These are phyloP conservation scores for Archilochus colubris DNA, from an alignment of 2,113 vertebrate genomes.

Conservation along the genomic window DNA sequence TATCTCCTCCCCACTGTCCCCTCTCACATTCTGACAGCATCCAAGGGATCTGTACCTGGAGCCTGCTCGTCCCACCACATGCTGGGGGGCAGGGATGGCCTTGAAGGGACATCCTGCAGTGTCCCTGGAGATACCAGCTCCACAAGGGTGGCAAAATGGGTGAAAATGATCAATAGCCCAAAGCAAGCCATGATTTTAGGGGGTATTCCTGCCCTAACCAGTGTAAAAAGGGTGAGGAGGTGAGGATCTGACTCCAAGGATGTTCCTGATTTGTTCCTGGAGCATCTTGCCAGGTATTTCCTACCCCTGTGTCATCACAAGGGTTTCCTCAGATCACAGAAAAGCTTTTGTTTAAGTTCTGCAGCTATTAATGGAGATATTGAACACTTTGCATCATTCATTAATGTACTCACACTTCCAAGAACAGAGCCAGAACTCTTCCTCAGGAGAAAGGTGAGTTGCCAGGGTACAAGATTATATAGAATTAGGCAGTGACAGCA, in stretches of 20 bases:
- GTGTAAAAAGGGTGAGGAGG: rapidly evolving
- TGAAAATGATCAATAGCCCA: neutral
- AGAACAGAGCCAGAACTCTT: neutral
- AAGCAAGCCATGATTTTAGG: neutral
- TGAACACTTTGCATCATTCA: neutral
- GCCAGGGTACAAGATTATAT: slow-evolving; percentile 8
- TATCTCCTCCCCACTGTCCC: no score
- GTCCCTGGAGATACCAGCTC: neutral
- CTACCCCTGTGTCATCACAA: neutral
- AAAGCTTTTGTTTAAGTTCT: neutral
- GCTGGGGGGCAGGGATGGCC: neutral
- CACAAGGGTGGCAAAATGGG: neutral
- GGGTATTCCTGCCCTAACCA: neutral
- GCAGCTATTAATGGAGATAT: neutral
- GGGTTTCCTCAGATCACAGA: neutral
- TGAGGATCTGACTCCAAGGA: neutral
- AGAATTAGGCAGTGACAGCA: neutral
- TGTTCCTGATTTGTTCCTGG: neutral
- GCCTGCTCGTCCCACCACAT: rapidly evolving
- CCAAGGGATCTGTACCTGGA: neutral
- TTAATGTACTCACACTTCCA: neutral
- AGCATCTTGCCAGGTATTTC: rapidly evolving
- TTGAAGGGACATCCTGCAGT: neutral
- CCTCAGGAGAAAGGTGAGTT: neutral
- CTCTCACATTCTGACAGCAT: neutral